These are phyloP conservation scores for Atta texana DNA, from an alignment of 1,140 invertebrate species.

Conservation along the genomic window DNA sequence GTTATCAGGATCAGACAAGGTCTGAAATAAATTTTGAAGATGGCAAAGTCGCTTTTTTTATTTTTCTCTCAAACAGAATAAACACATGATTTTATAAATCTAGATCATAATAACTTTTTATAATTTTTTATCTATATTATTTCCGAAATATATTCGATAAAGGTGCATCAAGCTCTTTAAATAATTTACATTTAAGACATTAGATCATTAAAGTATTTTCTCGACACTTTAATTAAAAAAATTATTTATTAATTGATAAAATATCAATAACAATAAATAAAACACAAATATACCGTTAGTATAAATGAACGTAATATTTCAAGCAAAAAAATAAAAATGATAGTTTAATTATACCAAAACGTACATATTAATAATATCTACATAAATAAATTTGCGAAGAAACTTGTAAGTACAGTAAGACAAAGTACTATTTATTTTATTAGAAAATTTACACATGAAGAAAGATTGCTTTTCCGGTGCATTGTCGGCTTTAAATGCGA, in stretches of 20 bases:
- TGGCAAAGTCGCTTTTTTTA: not conserved
- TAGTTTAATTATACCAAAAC: not conserved
- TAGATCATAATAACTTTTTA: not conserved
- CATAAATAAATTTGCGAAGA: not conserved
- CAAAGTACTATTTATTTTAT: not conserved
- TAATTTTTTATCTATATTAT: not conserved
- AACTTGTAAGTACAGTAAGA: not conserved
- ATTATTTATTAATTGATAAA: not conserved
- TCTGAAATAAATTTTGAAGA: constrained; percentile 36
- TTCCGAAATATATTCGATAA: not conserved
- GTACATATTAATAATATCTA: not conserved
- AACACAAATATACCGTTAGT: not conserved
- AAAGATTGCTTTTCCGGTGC: not conserved
- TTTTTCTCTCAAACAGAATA: not conserved
- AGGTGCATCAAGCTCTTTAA: not conserved
- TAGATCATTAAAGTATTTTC: not conserved
- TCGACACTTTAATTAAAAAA: not conserved
- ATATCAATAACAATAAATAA: not conserved
- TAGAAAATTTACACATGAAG: constrained; percentile 29
- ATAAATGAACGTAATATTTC: not conserved
- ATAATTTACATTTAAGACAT: constrained; percentile 1
- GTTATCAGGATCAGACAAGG: constrained; percentile 60
- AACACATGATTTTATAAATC: not conserved
- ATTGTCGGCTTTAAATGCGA: constrained; percentile 43
- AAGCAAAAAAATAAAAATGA: too few relatives aligned